Base-by-base conservation (phyloP, 2,797 vertebrate genomes). In the Takifugu ocellatus region DNA sequence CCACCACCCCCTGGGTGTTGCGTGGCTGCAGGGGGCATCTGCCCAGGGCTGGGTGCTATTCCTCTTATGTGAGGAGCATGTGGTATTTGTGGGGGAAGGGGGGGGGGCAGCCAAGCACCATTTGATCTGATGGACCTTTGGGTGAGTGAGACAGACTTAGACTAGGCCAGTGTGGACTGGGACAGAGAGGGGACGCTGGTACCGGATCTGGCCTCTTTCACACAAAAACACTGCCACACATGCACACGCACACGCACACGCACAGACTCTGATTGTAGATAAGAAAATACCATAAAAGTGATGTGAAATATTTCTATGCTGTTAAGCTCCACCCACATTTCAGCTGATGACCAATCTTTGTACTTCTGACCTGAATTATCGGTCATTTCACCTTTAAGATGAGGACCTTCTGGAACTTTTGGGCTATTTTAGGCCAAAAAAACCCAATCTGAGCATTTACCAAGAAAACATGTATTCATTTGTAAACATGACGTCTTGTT, bases 141-240 rank as follows among this genome's bases (percentile, higher is more conserved):
- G 9, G 27, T 12, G 52, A 66, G 55, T 68, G 75, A 79, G 79
- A 77, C 70, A 66, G 59, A 75, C 69, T 72, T 68, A 66, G 61
- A 49, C 63, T 21, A 21, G 21, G 1, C 21, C 21, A 21, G 21
- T 21, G 21, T 21, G 21, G 21, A 21, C 5, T 10, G 42, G 11
- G 11, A 43, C 6, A 27, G 50, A 27, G 43, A 17, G 27, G 57
- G 16, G 36, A 46, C 56, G 49, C 60, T 65, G 70, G 74, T 69
- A 71, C 77, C 71, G 79, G 71, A 81, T 68, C 68, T 74, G 72
- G 77, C 72, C 55, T 68, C 68, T 66, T 66, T 49, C 16, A 21
- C 51, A 75, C 60, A 72, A 65, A 78, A 60, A 62, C 71, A 58
- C 54, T 53, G 49, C 50, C 31, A 39, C 47, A 54, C 49, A 54